Conservation (phyloP, 2,888 invertebrate genomes). For the Esperia sulphurella region DNA sequence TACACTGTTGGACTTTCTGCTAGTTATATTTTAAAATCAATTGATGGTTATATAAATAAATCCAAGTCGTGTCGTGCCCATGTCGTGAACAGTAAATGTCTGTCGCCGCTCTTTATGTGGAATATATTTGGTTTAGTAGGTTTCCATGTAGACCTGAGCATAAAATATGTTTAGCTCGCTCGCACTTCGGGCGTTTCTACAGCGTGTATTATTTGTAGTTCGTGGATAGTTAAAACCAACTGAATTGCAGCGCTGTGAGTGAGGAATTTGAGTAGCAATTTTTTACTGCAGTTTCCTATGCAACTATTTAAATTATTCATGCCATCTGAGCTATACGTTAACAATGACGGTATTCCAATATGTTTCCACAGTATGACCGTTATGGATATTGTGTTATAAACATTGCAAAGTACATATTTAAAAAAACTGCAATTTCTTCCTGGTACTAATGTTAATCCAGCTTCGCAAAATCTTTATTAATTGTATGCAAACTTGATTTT, state of each 20-base stretch:
- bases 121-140: constrained; percentile 65
- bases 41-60: not conserved
- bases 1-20: too few species aligned
- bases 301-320: too few species aligned
- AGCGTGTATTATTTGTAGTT: constrained; percentile 44
- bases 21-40: not conserved
- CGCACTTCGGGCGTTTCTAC: constrained; percentile 24
- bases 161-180: constrained; percentile 52
- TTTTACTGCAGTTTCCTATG: not conserved
- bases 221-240: constrained; percentile 1
- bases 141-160: constrained; percentile 60
- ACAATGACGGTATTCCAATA: too few species aligned
- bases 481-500: too few species aligned
- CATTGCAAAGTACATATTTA: too few species aligned
- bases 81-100: constrained; percentile 26
- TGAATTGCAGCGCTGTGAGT: not conserved
- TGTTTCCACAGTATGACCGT: too few species aligned
- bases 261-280: too few species aligned
- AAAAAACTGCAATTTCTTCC: too few species aligned
- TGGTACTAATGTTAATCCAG: too few species aligned
- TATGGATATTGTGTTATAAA: too few species aligned
- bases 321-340: too few species aligned
- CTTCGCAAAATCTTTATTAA: too few species aligned
- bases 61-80: constrained; percentile 11
- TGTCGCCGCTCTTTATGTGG: constrained; percentile 41